These are phyloP conservation scores for Phymatocera aterrima DNA, from an alignment of 2,888 invertebrate genomes.

Conservation along the genomic window DNA sequence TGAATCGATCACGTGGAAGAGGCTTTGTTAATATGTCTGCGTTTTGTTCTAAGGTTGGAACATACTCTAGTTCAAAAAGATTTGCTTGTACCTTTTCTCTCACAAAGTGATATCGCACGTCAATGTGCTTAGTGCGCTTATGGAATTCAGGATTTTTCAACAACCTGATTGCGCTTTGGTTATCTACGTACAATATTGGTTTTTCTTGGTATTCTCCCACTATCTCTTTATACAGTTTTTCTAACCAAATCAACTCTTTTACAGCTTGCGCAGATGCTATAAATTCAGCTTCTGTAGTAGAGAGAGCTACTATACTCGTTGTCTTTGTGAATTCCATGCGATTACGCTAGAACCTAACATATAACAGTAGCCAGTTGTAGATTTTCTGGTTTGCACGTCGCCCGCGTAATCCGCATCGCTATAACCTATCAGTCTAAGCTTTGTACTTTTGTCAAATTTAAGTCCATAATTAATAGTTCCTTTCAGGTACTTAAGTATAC, in stretches of 20 bases:
- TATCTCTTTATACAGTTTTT: slow-evolving; percentile 41
- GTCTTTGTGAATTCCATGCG: slow-evolving; percentile 52
- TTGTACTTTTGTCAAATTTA: slow-evolving; percentile 16
- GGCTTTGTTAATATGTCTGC: slow-evolving; percentile 54
- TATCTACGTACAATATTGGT: slow-evolving; percentile 49
- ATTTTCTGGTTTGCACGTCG: slow-evolving; percentile 46
- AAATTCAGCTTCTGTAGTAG: too few relatives aligned
- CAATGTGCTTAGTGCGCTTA: slow-evolving; percentile 51
- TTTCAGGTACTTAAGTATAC: not conserved
- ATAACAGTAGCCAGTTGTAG: slow-evolving; percentile 47
- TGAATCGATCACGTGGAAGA: slow-evolving; percentile 31
- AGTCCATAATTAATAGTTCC: slow-evolving; percentile 43
- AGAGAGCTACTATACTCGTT: slow-evolving; percentile 55
- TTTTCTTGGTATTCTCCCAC: not conserved
- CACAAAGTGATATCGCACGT: slow-evolving; percentile 47
- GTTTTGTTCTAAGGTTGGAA: slow-evolving; percentile 49
- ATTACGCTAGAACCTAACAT: slow-evolving; percentile 38
- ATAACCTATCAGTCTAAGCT: slow-evolving; percentile 35
- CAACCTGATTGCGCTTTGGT: slow-evolving; percentile 53
- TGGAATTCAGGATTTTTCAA: slow-evolving; percentile 49
- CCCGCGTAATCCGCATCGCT: slow-evolving; percentile 48
- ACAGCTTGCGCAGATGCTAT: slow-evolving; percentile 55
- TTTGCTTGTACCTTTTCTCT: slow-evolving; percentile 47
- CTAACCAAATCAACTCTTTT: slow-evolving; percentile 53
- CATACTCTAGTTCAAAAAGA: slow-evolving; percentile 49